phyloP scores from a whole-genome alignment of 2,113 vertebrate genomes.

The Eupsittula cactorum region DNA sequence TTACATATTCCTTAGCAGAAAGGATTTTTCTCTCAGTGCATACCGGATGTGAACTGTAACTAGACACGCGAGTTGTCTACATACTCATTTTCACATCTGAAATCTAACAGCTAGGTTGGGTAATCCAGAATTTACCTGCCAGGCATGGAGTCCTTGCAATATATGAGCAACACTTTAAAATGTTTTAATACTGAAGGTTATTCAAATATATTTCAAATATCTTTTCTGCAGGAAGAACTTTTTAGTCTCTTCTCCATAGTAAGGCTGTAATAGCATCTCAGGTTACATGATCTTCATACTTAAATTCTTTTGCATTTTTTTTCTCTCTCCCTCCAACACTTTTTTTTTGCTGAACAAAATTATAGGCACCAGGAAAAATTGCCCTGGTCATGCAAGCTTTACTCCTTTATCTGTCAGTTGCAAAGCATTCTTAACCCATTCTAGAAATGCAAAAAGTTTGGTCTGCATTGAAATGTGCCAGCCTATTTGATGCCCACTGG shows the following conservation, averaged over 20 bases:
- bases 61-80: background rate
- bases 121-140: constrained; percentile 41
- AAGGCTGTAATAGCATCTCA: background rate
- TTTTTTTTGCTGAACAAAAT: background rate
- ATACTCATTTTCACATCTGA: constrained; percentile 9
- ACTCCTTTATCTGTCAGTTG: background rate
- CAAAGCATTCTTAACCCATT: background rate
- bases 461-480: background rate
- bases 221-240: background rate
- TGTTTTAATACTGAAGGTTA: constrained; percentile 3
- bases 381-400: background rate
- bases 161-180: background rate
- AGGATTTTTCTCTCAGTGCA: background rate
- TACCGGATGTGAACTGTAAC: background rate
- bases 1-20: constrained; percentile 10
- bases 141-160: background rate
- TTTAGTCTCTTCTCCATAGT: background rate
- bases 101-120: background rate
- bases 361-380: background rate
- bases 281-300: background rate
- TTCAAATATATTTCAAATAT: background rate
- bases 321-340: background rate
- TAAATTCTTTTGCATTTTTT: background rate
- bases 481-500: background rate
- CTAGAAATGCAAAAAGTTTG: background rate